Percentiles rank a stretch among this genome's conserved stretches.
Evolutionary conservation across 1,140 invertebrate genomes (phyloP).

Genomic region (Philotrypesis tridentata): DNA sequence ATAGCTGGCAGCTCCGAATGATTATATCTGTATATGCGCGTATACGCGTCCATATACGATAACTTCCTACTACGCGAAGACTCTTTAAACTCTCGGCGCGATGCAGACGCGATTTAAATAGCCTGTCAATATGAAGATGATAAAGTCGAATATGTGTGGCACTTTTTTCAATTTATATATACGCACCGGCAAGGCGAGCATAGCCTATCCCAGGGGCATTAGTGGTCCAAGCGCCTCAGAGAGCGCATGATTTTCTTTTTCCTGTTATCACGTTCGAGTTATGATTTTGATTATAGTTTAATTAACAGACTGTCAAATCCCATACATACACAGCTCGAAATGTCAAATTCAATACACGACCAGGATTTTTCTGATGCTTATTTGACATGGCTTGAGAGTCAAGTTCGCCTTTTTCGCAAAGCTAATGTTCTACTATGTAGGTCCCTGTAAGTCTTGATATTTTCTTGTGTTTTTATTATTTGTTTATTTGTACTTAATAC

Average conservation of each 20-base stretch:
- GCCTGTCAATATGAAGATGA: constrained; percentile 35
- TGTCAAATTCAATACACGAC: constrained; percentile 1
- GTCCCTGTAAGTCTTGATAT: constrained; percentile 36
- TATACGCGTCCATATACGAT: not conserved
- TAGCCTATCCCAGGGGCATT: constrained; percentile 6
- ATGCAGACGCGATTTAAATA: constrained; percentile 36
- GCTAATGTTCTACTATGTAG: constrained; percentile 42
- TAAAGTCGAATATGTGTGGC: constrained; percentile 17
- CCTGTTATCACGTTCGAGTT: not conserved
- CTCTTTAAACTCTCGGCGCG: constrained; percentile 1
- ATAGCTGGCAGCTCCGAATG: constrained; percentile 1
- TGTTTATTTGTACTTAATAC: not conserved
- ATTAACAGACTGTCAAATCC: not conserved
- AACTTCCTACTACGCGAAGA: not conserved
- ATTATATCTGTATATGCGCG: not conserved
- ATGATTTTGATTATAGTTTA: constrained; percentile 17
- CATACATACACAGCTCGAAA: constrained; percentile 27
- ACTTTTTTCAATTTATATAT: constrained; percentile 33
- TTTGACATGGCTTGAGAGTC: constrained; percentile 36
- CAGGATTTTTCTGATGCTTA: constrained; percentile 28
- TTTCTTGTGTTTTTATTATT: constrained; percentile 15
- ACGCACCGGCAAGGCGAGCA: constrained; percentile 13
- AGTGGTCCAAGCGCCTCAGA: not conserved
- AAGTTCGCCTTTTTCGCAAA: constrained; percentile 16
- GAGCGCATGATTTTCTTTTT: not conserved